These are phyloP conservation scores for Brevimyrus niger DNA, from an alignment of 2,113 vertebrate species.

Conservation along the genomic window DNA sequence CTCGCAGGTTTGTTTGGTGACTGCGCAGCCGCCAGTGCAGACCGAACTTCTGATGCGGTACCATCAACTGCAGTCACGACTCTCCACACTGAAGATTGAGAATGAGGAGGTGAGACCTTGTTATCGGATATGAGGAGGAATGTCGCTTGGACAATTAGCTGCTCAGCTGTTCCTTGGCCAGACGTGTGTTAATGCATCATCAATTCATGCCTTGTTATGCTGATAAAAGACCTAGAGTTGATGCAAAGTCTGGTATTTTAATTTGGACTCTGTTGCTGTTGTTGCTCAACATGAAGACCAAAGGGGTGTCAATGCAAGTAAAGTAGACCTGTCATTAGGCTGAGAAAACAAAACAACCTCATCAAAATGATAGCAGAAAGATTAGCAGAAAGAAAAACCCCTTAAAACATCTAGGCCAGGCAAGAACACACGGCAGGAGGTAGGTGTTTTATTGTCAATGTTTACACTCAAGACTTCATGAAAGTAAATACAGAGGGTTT, in stretches of 20 bases:
- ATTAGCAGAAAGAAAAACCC: neutral
- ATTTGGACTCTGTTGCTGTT: neutral
- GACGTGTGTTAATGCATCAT: neutral
- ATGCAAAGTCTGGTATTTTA: neutral
- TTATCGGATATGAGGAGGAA: neutral
- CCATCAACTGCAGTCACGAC: conserved; percentile 94
- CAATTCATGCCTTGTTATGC: neutral
- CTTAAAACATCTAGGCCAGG: neutral
- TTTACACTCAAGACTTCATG: neutral
- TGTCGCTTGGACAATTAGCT: neutral
- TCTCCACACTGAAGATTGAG: conserved; percentile 92
- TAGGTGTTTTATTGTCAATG: neutral
- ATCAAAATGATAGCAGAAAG: neutral
- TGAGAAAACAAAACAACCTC: neutral
- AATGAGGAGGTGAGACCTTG: conserved; percentile 82
- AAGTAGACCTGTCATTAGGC: neutral
- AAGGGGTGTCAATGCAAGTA: neutral
- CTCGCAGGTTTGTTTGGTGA: conserved; percentile 87
- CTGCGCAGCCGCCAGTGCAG: conserved; percentile 94
- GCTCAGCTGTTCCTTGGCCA: neutral
- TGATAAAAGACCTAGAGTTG: neutral
- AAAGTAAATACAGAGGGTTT: neutral
- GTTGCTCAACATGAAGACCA: neutral
- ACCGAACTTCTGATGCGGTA: conserved; percentile 89
- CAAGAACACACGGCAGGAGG: neutral